phyloP scores from a whole-genome alignment of 2,888 invertebrate species.

The Pherbina coryleti region DNA sequence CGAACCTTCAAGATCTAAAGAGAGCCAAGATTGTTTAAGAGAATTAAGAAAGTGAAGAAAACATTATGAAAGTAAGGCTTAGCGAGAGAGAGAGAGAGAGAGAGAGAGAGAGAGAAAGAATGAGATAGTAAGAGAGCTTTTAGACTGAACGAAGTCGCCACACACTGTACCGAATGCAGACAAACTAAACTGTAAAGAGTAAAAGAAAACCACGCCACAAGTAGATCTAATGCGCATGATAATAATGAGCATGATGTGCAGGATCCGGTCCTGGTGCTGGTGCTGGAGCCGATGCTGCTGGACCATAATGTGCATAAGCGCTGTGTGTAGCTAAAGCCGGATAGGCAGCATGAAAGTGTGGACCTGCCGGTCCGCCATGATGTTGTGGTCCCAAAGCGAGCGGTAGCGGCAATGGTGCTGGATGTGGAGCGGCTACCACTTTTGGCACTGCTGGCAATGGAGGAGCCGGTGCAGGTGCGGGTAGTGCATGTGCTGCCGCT shows the following conservation, averaged over 20 bases:
- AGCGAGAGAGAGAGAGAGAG: background rate
- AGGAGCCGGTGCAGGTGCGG: slow-evolving; percentile 55
- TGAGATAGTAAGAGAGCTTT: slow-evolving; percentile 30
- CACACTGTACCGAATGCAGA: slow-evolving; percentile 4
- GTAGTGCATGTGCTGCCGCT: slow-evolving; percentile 55
- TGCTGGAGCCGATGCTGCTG: slow-evolving; percentile 44
- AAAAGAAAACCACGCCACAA: slow-evolving; percentile 19
- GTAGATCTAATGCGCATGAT: slow-evolving; percentile 54
- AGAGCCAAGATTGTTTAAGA: background rate
- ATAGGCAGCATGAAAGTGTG: slow-evolving; percentile 62
- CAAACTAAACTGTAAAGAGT: slow-evolving; percentile 34
- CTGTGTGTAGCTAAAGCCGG: slow-evolving; percentile 60
- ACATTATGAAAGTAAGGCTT: background rate
- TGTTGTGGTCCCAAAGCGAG: slow-evolving; percentile 52
- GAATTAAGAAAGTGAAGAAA: background rate
- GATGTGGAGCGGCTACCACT: slow-evolving; percentile 11
- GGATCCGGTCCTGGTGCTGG: slow-evolving; percentile 48
- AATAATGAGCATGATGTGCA: slow-evolving; percentile 51
- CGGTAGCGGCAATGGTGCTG: slow-evolving; percentile 37
- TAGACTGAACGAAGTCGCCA: background rate
- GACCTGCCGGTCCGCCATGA: slow-evolving; percentile 53
- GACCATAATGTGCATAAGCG: slow-evolving; percentile 57
- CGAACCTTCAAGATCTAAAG: slow-evolving; percentile 1
- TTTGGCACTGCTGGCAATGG: slow-evolving; percentile 59
- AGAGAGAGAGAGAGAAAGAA: background rate